Percentiles rank a stretch among this genome's conserved stretches.
Evolutionary conservation across 2,888 invertebrate species (phyloP).

Genomic region (Leptinotarsa tumamoca): DNA sequence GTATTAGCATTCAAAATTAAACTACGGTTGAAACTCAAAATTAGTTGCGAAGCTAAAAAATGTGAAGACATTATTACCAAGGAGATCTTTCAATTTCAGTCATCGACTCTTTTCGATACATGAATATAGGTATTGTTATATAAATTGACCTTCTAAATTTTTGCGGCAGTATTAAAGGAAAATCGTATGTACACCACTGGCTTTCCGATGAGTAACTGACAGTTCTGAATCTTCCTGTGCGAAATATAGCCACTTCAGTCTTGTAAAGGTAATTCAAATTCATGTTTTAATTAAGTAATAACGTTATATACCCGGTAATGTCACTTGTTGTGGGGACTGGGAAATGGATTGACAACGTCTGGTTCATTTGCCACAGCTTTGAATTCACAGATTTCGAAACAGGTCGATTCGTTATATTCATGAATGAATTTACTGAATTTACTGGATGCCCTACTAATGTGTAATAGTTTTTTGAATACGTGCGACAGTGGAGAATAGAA

Average conservation of each 20-base stretch:
- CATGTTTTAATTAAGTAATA: conserved; percentile 65
- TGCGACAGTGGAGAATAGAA: too few relatives aligned
- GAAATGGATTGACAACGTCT: conserved; percentile 12
- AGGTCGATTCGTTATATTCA: background rate
- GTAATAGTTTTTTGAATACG: too few relatives aligned
- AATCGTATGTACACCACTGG: conserved; percentile 22
- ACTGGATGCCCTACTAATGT: too few relatives aligned
- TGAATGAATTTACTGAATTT: too few relatives aligned
- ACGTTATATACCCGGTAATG: conserved; percentile 57
- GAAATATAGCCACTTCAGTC: conserved; percentile 45
- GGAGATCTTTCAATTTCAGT: too few relatives aligned
- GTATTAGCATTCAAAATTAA: too few relatives aligned
- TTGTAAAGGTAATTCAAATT: conserved; percentile 63
- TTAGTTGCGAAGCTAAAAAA: too few relatives aligned
- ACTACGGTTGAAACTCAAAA: too few relatives aligned
- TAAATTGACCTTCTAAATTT: too few relatives aligned
- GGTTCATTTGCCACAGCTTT: conserved; percentile 6
- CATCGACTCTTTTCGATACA: too few relatives aligned
- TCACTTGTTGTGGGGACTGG: conserved; percentile 55
- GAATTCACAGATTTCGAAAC: background rate
- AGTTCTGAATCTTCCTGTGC: conserved; percentile 29
- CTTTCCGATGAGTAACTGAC: conserved; percentile 10
- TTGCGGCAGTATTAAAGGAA: background rate
- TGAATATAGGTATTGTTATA: too few relatives aligned
- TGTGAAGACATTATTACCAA: too few relatives aligned